A percentile compares a stretch with the other conserved stretches of the same genome.
Conservation (phyloP, 1,140 invertebrate genomes). For the Hylyphantes graminicola region DNA sequence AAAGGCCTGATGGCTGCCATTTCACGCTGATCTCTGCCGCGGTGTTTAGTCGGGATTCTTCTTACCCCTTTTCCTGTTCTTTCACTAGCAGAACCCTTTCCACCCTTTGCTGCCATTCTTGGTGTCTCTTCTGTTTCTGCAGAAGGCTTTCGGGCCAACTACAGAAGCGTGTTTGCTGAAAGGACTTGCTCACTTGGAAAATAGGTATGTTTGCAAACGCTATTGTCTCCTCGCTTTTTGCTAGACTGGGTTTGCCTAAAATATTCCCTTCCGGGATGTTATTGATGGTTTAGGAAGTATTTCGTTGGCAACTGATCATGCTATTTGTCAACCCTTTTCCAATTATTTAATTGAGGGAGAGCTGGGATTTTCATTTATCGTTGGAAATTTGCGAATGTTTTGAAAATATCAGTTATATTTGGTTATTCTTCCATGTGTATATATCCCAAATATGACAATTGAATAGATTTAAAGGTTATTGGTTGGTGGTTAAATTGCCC, state of each 20-base stretch:
- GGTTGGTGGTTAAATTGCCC: too few relatives aligned
- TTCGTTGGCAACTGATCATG: too few relatives aligned
- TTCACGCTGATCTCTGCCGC: constrained; percentile 40
- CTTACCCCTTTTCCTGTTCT: constrained; percentile 54
- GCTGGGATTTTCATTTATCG: too few relatives aligned
- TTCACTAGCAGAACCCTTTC: constrained; percentile 9
- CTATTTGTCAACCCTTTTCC: too few relatives aligned
- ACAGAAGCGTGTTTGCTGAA: constrained; percentile 4
- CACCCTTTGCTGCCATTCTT: neutral
- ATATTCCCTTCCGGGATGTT: neutral
- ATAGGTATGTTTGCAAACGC: neutral
- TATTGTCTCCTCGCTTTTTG: neutral
- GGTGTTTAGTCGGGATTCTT: constrained; percentile 34
- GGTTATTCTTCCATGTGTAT: too few relatives aligned
- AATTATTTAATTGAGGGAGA: too few relatives aligned
- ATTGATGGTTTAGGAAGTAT: too few relatives aligned
- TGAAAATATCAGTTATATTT: too few relatives aligned
- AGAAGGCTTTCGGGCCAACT: neutral
- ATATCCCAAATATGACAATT: too few relatives aligned
- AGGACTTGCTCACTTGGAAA: neutral
- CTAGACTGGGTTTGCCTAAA: neutral
- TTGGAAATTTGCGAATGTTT: too few relatives aligned
- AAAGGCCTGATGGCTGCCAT: constrained; percentile 33
- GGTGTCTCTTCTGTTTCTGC: neutral
- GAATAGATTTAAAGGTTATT: too few relatives aligned